Evolutionary conservation across 2,113 vertebrate genomes (phyloP).

Genomic region (Actenoides hombroni): DNA sequence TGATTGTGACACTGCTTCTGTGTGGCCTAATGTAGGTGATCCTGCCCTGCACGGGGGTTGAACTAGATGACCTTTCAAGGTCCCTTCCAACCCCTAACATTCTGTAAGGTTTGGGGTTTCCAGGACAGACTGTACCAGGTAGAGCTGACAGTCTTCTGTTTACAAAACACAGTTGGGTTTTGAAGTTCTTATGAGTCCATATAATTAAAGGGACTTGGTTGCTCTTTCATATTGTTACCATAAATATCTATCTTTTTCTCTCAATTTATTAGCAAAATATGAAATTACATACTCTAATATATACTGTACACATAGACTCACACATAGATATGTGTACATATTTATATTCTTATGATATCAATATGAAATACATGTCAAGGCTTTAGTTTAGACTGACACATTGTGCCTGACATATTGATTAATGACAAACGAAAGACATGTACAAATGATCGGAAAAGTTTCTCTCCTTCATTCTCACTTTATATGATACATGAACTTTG

Average conservation of each 20-base stretch:
- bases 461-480: not conserved
- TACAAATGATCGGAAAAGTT: not conserved
- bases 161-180: not conserved
- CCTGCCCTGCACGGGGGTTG: too few relatives aligned
- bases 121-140: not conserved
- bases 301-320: not conserved
- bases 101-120: not conserved
- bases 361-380: not conserved
- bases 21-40: too few relatives aligned
- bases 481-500: not conserved
- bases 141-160: not conserved
- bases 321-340: not conserved
- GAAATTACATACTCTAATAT: not conserved
- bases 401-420: not conserved
- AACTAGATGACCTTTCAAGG: too few relatives aligned
- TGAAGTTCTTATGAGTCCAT: not conserved
- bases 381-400: not conserved
- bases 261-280: not conserved
- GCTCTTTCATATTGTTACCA: not conserved
- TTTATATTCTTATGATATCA: not conserved
- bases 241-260: not conserved
- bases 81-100: too few relatives aligned
- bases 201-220: not conserved
- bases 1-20: not conserved
- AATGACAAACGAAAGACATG: not conserved